These are phyloP conservation scores for Oxystoma pomonae DNA, from an alignment of 2,888 invertebrate species.

Conservation along the genomic window DNA sequence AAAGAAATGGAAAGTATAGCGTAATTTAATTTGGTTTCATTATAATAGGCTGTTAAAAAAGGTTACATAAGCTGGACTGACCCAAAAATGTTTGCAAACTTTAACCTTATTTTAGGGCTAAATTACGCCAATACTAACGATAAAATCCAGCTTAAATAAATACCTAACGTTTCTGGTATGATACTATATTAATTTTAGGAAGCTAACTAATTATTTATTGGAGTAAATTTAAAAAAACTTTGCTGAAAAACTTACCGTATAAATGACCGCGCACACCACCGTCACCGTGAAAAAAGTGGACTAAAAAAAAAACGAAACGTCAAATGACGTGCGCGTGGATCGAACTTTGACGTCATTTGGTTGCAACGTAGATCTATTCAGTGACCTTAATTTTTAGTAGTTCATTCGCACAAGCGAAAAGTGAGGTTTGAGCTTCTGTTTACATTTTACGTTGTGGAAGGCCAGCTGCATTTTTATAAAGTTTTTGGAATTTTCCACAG, in stretches of 20 bases:
- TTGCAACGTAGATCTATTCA: too few species aligned
- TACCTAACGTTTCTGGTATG: not conserved
- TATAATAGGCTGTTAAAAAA: not conserved
- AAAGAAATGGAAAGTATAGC: not conserved
- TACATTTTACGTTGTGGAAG: too few species aligned
- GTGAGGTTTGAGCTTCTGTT: too few species aligned
- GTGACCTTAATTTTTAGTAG: too few species aligned
- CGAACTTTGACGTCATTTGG: too few species aligned
- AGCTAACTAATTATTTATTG: not conserved
- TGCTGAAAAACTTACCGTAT: not conserved
- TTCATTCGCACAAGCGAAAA: too few species aligned
- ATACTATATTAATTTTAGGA: not conserved
- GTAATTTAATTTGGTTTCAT: not conserved
- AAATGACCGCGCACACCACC: not conserved
- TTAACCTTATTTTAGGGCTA: not conserved
- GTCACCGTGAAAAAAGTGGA: not conserved
- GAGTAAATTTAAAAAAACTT: not conserved
- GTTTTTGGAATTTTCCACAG: too few species aligned
- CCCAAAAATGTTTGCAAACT: not conserved
- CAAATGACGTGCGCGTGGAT: too few species aligned
- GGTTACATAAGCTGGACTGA: not conserved
- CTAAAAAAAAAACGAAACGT: too few species aligned
- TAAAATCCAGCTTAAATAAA: not conserved
- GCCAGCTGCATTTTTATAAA: too few species aligned
- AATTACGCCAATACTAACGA: not conserved